A percentile compares a stretch with the other conserved stretches of the same genome.
Conservation (phyloP, 2,113 vertebrate species). For the Dolichotis patagonum region DNA sequence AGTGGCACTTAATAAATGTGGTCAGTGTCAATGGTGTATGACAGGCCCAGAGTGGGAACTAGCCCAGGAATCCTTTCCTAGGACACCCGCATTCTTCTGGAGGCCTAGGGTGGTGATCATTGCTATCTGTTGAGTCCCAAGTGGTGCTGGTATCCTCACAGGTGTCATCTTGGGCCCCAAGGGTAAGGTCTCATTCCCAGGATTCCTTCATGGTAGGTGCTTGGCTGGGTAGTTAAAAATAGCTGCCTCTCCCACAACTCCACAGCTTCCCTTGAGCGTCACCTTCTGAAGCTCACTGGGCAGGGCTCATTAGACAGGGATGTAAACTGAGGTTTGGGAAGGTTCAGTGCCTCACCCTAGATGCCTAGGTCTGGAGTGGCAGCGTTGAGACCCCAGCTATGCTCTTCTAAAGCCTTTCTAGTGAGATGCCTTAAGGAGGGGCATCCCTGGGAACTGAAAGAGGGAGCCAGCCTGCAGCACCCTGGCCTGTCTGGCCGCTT, state of each 20-base stretch:
- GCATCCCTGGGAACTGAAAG: fast-evolving
- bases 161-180: neutral
- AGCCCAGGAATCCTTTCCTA: neutral
- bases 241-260: neutral
- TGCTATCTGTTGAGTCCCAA: neutral
- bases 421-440: neutral
- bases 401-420: no score
- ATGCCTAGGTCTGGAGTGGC: neutral
- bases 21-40: neutral
- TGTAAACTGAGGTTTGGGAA: slow-evolving; percentile 20
- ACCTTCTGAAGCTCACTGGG: neutral
- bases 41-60: neutral
- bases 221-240: slow-evolving; percentile 43
- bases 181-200: neutral
- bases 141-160: neutral
- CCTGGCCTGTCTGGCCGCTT: neutral
- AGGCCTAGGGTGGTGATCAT: neutral
- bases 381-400: neutral
- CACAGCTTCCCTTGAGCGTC: neutral
- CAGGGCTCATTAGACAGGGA: neutral
- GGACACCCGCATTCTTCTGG: neutral
- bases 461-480: fast-evolving
- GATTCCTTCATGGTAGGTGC: slow-evolving; percentile 6
- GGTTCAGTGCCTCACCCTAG: neutral
- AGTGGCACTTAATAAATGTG: neutral